phyloP scores from a whole-genome alignment of 2,113 vertebrate species.

The Nerophis lumbriciformis region DNA sequence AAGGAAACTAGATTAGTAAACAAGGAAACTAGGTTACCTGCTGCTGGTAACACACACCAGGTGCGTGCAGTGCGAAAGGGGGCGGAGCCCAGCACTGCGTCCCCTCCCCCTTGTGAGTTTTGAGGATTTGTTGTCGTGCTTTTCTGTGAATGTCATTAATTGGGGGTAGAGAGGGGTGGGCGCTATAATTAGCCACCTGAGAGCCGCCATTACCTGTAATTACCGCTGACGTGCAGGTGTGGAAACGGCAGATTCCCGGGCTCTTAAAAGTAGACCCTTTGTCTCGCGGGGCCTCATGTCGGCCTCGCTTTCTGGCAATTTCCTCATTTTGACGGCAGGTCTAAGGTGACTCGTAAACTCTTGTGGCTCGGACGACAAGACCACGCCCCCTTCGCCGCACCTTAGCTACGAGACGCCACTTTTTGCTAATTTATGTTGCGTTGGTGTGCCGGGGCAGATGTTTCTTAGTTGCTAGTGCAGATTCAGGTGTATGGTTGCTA shows the following conservation, averaged over 20 bases:
- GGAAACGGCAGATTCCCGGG: constrained; percentile 68
- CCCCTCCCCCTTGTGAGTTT: not conserved
- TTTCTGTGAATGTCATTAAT: constrained; percentile 70
- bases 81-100: not conserved
- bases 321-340: constrained; percentile 28
- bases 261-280: constrained; percentile 68
- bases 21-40: too few species aligned
- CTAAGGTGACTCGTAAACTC: constrained; percentile 36
- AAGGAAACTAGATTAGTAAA: too few species aligned
- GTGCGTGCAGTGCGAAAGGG: too few species aligned
- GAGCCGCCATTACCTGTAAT: constrained; percentile 75
- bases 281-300: constrained; percentile 35
- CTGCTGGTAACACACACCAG: too few species aligned
- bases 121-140: constrained; percentile 48
- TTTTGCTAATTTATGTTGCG: constrained; percentile 66
- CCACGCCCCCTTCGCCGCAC: not conserved
- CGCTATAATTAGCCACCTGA: constrained; percentile 77
- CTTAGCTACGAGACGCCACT: constrained; percentile 28
- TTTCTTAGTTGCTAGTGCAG: constrained; percentile 73
- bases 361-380: constrained; percentile 10
- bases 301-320: constrained; percentile 19
- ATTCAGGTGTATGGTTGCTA: too few species aligned
- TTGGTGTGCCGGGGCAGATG: constrained; percentile 67
- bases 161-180: constrained; percentile 42
- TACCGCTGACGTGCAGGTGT: constrained; percentile 67